Evolutionary conservation across 2,888 invertebrate genomes (phyloP), one percentile per base, ranked within the genome.

Genomic region (Coenonympha glycerion): DNA sequence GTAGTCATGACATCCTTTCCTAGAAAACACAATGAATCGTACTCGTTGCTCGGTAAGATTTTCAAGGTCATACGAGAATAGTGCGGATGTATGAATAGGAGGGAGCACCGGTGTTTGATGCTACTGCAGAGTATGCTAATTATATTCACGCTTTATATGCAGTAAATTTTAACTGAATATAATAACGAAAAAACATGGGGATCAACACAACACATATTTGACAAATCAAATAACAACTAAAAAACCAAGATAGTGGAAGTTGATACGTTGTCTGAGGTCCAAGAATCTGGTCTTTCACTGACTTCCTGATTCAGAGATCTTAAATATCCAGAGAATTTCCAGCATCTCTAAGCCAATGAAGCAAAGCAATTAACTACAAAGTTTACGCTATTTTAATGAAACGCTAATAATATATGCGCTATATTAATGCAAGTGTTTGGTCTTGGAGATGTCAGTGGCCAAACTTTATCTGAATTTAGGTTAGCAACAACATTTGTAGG

Each of bases 1-100:
- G 49, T 51, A 59, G 61, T 56, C 41, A 37, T 46, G 33, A 37
- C 60, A 61, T 61, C 62, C 58, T 61, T 62, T 59, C 60, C 57
- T 64, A 62, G 61, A 65, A 62, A 56, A 56, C 48, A 42, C 56
- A 55, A 55, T 55, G 61, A 63, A 63, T 58, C 65, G 68, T 66
- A 69, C 62, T 56, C 64, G 68, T 68, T 69, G 68, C 69, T 69
- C 63, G 52, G 72, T 70, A 71, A 65, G 64, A 69, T 69, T 60
- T 62, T 68, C 76, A 80, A 82, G 82, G 82, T 62, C 79, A 63
- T 55, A 57, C 72, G 60, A 75, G 77, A 79, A 80, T 79, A 81
- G 73, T 74, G 65, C 64, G 63, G 59, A 62, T 64, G 67, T 69
- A 74, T 72, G 75, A 71, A 76, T 73, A 66, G 64, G 63, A 49